A percentile compares a stretch with the other conserved stretches of the same genome.
These are phyloP conservation scores for Sapajus apella DNA, from an alignment of 2,113 vertebrate genomes.

Conservation along the genomic window DNA sequence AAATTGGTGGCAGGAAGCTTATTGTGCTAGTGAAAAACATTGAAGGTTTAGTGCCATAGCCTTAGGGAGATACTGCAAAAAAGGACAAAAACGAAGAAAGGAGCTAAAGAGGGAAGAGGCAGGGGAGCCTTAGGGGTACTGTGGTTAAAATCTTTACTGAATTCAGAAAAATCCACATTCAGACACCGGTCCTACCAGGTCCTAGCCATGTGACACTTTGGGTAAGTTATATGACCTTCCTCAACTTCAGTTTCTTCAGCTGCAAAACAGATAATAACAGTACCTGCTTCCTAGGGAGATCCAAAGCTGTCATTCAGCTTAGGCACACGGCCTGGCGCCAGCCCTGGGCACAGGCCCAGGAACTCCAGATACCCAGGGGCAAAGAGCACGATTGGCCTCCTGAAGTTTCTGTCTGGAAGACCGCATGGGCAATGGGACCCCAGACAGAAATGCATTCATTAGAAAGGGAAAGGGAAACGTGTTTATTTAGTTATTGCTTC, in stretches of 20 bases:
- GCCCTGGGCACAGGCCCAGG: neutral
- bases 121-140: neutral
- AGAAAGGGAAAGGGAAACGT: slow-evolving; percentile 22
- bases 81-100: neutral
- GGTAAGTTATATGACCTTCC: neutral
- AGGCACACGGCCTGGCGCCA: neutral
- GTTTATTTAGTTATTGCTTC: slow-evolving; percentile 9
- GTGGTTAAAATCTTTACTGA: neutral
- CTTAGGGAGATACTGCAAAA: neutral
- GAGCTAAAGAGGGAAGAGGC: neutral
- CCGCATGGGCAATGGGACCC: neutral
- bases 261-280: neutral
- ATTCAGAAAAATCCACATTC: neutral
- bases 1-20: neutral
- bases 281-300: neutral
- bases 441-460: neutral
- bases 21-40: neutral
- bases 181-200: neutral
- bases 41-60: neutral
- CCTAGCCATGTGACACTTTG: neutral
- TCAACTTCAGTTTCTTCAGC: neutral
- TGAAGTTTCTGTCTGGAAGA: neutral
- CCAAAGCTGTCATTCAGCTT: neutral
- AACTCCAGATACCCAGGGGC: neutral
- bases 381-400: neutral